Conservation (phyloP, 2,888 invertebrate species). For the Coenonympha glycerion region DNA sequence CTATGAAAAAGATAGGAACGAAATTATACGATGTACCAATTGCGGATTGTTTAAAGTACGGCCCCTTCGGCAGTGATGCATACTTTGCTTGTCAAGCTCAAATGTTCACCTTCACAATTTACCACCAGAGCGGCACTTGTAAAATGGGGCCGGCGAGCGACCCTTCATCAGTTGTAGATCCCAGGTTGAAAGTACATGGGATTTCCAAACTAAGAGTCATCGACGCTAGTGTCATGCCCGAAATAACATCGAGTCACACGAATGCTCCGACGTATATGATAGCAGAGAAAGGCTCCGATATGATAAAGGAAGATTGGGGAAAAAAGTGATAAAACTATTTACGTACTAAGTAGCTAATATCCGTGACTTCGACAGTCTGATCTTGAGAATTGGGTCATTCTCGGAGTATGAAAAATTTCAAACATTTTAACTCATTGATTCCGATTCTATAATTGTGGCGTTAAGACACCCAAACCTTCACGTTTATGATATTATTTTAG, state of each 20-base stretch:
- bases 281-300: constrained; percentile 85
- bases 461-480: no score
- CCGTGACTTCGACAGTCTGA: no score
- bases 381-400: no score
- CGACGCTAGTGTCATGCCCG: constrained; percentile 88
- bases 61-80: constrained; percentile 77
- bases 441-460: no score
- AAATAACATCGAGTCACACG: constrained; percentile 84
- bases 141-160: constrained; percentile 78
- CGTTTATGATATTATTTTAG: no score
- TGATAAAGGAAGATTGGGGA: constrained; percentile 78
- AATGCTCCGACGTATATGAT: constrained; percentile 88
- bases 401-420: no score
- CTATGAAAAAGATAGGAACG: constrained; percentile 76
- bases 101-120: constrained; percentile 81
- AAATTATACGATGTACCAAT: constrained; percentile 77
- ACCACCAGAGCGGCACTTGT: constrained; percentile 81
- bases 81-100: constrained; percentile 82
- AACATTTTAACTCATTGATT: no score
- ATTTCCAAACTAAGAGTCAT: constrained; percentile 81
- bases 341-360: no score
- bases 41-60: constrained; percentile 73
- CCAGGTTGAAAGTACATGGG: constrained; percentile 79
- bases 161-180: constrained; percentile 79
- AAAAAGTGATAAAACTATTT: constrained; percentile 19